Base-by-base conservation (phyloP, 2,113 vertebrate genomes). In the Erinaceus europaeus region DNA sequence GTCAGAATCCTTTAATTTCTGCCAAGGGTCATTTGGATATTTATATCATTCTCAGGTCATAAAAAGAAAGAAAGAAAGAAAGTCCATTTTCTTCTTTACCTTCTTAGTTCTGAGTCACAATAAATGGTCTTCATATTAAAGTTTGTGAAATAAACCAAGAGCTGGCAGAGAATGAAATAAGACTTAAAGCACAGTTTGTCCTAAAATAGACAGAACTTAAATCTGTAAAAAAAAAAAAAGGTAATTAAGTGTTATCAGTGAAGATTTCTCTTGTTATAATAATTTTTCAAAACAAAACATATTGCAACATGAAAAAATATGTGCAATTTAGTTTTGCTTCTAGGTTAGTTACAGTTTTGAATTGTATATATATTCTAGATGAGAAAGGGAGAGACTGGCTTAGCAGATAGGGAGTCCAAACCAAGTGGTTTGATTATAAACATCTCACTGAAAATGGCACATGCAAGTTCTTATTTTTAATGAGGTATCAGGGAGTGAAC, bases 141-240 rank as follows among this genome's bases (percentile, higher is more conserved):
- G n/a, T n/a, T n/a, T n/a, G n/a, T 42, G 38, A 86, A 69, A 84
- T 62, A 64, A 84, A 75, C 92, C 74, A 44, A 76, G 74, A 48
- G 5, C 34, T 44, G 81, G 21, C 57, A 87, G 32, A 64, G 55
- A 79, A 53, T 76, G 85, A 86, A 83, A 75, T 73, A 72, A 23
- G 69, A 88, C 50, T 74, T 81, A 82, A n/a, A n/a, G n/a, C n/a
- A n/a, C n/a, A n/a, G n/a, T n/a, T n/a, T n/a, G n/a, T n/a, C 53
- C 53, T 29, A 61, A 21, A 46, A 50, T 1, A 87, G 12, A 18
- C 32, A 72, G 21, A 75, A 34, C 10, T 42, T 13, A 32, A 59
- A 34, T 20, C 65, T 59, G n/a, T 68, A 76, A 81, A 72, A 52
- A 27, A 48, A 62, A 85, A 73, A 72, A 53, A 71, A 44, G 29